Base-by-base conservation (phyloP, 2,888 invertebrate genomes). In the Xanthia icteritia region DNA sequence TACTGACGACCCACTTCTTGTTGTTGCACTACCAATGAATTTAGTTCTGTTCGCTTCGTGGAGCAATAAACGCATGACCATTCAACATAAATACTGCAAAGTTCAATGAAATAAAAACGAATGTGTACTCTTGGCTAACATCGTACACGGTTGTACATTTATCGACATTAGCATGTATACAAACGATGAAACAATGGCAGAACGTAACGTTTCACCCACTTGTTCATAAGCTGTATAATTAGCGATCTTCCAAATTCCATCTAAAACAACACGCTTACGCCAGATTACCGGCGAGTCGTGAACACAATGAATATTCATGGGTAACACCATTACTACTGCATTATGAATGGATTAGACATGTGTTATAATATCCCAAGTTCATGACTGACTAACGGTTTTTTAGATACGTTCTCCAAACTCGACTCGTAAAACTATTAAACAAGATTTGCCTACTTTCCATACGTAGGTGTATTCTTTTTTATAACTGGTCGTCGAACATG, bases 141-240 rank as follows among this genome's bases (percentile, higher is more conserved):
- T 76, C 67, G 69, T 78, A 61, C 63, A 42, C 66, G 65, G 51
- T 66, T 68, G 73, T 74, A 75, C 66, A 80, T 69, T 76, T 73
- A 84, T 84, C 76, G 76, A 79, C 70, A 76, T 73, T 63, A 84
- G 66, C 76, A 74, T 77, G 82, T 72, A 80, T 60, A 79, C 76
- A 81, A 79, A 79, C 76, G 65, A 78, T 78, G 89, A 88, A 90
- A 91, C 89, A 92, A 91, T 91, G 86, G 86, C 77, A 81, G 75
- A 83, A 89, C 83, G 85, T 91, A 91, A 89, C 91, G 89, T 90
- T 90, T 93, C 91, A 92, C 94, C 94, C 84, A 94, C 88, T 92
- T 95, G 92, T 88, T 91, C 94, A 92, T 88, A 83, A 86, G 86
- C 91, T 93, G 93, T 92, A 91, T 94, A 94, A 94, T 93, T 94